A percentile compares a stretch with the other conserved stretches of the same genome.
These are phyloP conservation scores for Neotoxoptera formosana DNA, from an alignment of 1,140 invertebrate genomes.

Conservation along the genomic window DNA sequence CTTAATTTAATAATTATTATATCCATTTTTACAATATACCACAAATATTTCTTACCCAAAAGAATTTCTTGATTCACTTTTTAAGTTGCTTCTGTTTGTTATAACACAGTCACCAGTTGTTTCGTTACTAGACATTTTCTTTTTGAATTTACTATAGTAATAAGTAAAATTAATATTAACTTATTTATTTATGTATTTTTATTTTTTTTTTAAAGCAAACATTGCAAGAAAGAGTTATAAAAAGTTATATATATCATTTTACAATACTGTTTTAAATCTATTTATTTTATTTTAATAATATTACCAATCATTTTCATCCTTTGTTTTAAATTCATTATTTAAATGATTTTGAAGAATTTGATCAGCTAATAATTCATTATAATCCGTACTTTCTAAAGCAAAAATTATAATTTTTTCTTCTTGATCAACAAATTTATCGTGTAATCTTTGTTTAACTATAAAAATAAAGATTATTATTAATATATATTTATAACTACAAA, in stretches of 20 bases:
- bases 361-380: constrained; percentile 78
- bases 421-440: constrained; percentile 76
- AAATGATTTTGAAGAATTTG: constrained; percentile 59
- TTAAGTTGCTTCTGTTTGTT: neutral
- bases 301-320: constrained; percentile 31
- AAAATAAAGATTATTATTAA: constrained; percentile 59
- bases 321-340: constrained; percentile 36
- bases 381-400: constrained; percentile 87
- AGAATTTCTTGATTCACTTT: neutral
- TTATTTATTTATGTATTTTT: neutral
- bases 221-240: too few relatives aligned
- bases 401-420: constrained; percentile 81
- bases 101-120: neutral
- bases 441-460: constrained; percentile 78
- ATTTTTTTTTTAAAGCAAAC: neutral
- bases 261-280: neutral
- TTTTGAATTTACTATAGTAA: constrained; percentile 2
- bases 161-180: neutral
- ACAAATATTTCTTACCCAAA: neutral
- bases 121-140: neutral
- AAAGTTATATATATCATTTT: neutral
- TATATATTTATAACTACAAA: neutral
- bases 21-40: neutral
- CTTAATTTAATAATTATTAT: neutral
- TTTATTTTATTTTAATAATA: neutral